These are phyloP conservation scores for Cetoscarus ocellatus DNA, from an alignment of 2,797 vertebrate genomes.

Conservation along the genomic window DNA sequence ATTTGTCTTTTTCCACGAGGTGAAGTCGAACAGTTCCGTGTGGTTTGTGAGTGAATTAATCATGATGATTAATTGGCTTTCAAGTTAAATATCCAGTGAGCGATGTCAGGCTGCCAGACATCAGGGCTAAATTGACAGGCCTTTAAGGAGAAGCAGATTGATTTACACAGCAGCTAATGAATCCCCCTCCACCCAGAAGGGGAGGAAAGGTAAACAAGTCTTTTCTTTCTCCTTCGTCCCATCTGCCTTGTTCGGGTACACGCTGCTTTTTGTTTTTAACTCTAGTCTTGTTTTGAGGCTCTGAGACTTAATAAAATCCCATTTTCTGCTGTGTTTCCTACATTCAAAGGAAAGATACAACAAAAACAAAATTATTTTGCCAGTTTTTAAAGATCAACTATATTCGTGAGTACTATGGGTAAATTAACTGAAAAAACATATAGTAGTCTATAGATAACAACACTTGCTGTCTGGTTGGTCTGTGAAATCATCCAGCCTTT, in stretches of 20 bases:
- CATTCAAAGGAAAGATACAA: not conserved
- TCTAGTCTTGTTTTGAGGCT: slow-evolving; percentile 46
- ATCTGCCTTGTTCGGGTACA: slow-evolving; percentile 57
- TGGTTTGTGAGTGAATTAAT: slow-evolving; percentile 89
- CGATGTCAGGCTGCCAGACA: slow-evolving; percentile 86
- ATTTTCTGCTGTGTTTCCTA: slow-evolving; percentile 12
- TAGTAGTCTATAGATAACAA: too few species aligned
- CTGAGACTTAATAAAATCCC: slow-evolving; percentile 27
- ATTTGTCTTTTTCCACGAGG: slow-evolving; percentile 58
- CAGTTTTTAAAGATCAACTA: too few species aligned
- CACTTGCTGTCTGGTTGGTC: too few species aligned
- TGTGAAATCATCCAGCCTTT: too few species aligned
- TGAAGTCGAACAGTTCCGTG: slow-evolving; percentile 84
- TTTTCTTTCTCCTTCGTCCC: slow-evolving; percentile 72
- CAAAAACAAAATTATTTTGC: slow-evolving; percentile 1
- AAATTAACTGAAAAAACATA: too few species aligned
- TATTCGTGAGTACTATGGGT: too few species aligned
- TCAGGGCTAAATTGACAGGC: slow-evolving; percentile 87
- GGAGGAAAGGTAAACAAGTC: slow-evolving; percentile 86
- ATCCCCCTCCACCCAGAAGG: slow-evolving; percentile 81
- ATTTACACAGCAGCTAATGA: slow-evolving; percentile 88
- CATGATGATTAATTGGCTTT: slow-evolving; percentile 91
- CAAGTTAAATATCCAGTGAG: slow-evolving; percentile 89
- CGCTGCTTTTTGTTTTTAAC: slow-evolving; percentile 56
- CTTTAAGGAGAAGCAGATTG: slow-evolving; percentile 89